phyloP scores from a whole-genome alignment of 2,797 vertebrate species.

The Schizopygopsis pylzovi region DNA sequence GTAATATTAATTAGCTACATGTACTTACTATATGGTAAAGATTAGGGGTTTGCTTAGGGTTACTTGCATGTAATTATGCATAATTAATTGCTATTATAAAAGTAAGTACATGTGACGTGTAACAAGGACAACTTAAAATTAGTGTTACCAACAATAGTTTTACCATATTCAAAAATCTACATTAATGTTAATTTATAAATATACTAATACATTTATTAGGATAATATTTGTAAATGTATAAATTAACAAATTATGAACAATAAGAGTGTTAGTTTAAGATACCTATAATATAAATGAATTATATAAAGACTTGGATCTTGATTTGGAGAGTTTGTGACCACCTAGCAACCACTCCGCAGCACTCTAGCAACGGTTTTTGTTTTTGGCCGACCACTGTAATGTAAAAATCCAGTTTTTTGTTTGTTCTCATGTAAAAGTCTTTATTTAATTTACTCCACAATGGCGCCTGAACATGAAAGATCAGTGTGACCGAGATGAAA shows the following conservation, averaged over 20 bases:
- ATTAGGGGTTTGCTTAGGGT: too few species aligned
- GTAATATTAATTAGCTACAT: too few species aligned
- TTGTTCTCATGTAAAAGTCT: constrained; percentile 20
- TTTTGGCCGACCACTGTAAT: not conserved
- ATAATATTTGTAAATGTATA: not conserved
- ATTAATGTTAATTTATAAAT: not conserved
- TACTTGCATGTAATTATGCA: too few species aligned
- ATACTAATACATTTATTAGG: too few species aligned
- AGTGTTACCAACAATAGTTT: too few species aligned
- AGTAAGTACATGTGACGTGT: too few species aligned
- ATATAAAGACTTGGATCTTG: not conserved
- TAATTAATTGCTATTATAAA: too few species aligned
- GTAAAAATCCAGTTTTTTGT: not conserved
- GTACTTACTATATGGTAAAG: too few species aligned
- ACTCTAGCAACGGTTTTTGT: not conserved
- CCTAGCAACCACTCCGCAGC: not conserved
- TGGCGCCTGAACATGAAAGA: constrained; percentile 33
- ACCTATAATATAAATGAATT: not conserved
- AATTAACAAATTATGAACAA: not conserved
- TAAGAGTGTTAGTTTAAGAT: not conserved
- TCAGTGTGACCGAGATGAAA: constrained; percentile 34
- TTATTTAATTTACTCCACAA: constrained; percentile 35
- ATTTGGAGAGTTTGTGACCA: not conserved
- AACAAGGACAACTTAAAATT: too few species aligned
- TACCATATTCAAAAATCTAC: too few species aligned